These are phyloP conservation scores for Parnassius orleans DNA, from an alignment of 2,888 invertebrate species.

Conservation along the genomic window DNA sequence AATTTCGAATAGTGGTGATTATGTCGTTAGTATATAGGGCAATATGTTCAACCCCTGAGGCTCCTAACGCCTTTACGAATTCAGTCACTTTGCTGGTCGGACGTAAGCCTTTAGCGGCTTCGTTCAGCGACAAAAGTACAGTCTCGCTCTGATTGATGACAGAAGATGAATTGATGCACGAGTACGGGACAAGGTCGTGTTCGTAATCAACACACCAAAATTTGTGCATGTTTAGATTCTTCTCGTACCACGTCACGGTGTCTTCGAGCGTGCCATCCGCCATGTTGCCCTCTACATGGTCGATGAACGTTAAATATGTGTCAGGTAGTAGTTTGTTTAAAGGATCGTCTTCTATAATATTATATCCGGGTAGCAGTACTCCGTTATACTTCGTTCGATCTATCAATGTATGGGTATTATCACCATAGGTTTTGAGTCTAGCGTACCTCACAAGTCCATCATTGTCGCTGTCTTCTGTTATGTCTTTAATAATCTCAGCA, in stretches of 20 bases:
- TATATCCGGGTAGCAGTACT: slow-evolving; percentile 93
- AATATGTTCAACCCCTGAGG: slow-evolving; percentile 68
- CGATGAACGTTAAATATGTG: slow-evolving; percentile 90
- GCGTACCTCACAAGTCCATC: slow-evolving; percentile 91
- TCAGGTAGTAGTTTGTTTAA: slow-evolving; percentile 82
- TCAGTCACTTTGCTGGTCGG: slow-evolving; percentile 64
- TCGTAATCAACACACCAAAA: slow-evolving; percentile 99
- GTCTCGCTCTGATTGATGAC: slow-evolving; percentile 98
- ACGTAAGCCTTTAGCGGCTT: slow-evolving; percentile 62
- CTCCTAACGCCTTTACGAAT: slow-evolving; percentile 62
- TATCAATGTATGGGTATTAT: slow-evolving; percentile 96
- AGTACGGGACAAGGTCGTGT: slow-evolving; percentile 96
- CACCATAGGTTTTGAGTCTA: slow-evolving; percentile 96
- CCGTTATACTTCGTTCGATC: slow-evolving; percentile 93
- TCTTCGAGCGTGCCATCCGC: slow-evolving; percentile 93
- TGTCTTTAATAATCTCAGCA: slow-evolving; percentile 89
- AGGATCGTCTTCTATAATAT: slow-evolving; percentile 76
- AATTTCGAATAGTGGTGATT: slow-evolving; percentile 75
- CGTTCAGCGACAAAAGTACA: slow-evolving; percentile 85
- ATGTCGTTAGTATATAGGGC: slow-evolving; percentile 72
- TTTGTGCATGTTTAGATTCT: slow-evolving; percentile 83
- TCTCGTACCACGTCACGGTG: slow-evolving; percentile 91
- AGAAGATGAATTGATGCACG: slow-evolving; percentile 96
- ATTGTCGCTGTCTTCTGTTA: slow-evolving; percentile 93
- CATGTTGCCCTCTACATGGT: slow-evolving; percentile 98